Percentiles rank a stretch among this genome's conserved stretches.
Conservation (phyloP, 2,113 vertebrate genomes). For the Narcine bancroftii region DNA sequence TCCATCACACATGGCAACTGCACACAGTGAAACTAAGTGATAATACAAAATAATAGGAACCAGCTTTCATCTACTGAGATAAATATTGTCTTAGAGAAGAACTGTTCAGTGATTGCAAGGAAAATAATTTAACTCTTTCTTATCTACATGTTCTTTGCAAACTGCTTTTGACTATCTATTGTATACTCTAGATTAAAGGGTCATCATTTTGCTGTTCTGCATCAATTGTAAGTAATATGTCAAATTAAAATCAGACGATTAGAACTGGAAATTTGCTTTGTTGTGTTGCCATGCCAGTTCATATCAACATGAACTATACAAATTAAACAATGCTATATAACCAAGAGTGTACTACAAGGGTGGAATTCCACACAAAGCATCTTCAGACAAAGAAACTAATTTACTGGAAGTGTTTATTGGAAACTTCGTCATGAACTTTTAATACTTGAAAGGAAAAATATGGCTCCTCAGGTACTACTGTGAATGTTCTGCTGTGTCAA, state of each 20-base stretch:
- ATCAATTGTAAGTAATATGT: not conserved
- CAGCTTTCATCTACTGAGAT: conserved; percentile 45
- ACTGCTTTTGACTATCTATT: not conserved
- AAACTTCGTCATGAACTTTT: not conserved
- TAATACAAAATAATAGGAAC: conserved; percentile 44
- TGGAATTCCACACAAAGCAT: not conserved
- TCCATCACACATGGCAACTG: conserved; percentile 38
- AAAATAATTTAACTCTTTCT: not conserved
- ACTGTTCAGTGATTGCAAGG: not conserved
- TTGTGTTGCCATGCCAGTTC: not conserved
- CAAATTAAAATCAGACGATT: conserved; percentile 5
- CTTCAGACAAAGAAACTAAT: not conserved
- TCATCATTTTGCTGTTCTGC: not conserved
- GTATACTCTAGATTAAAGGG: not conserved
- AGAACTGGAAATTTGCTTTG: not conserved
- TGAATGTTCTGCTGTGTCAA: not conserved
- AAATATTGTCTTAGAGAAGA: not conserved
- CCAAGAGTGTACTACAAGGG: not conserved
- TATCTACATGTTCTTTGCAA: not conserved
- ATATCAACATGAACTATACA: not conserved
- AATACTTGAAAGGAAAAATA: not conserved
- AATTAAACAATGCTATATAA: not conserved
- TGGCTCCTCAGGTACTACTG: not conserved
- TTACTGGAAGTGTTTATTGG: not conserved
- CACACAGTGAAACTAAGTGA: not conserved